Percentiles rank a stretch among this genome's conserved stretches.
Evolutionary conservation across 2,888 invertebrate genomes (phyloP).

Genomic region (Crioceris asparagi): DNA sequence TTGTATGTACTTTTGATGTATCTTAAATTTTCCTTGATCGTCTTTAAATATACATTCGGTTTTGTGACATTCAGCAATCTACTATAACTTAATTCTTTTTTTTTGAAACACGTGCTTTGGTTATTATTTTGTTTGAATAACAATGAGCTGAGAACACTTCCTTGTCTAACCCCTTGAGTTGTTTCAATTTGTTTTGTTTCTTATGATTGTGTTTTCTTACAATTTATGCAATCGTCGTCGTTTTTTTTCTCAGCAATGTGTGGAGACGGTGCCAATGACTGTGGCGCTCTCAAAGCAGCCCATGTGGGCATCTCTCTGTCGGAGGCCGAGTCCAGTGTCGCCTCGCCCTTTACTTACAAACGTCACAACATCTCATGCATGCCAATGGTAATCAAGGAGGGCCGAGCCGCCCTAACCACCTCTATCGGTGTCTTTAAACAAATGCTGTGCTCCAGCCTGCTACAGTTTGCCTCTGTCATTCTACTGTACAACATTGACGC

Average conservation of each 20-base stretch:
- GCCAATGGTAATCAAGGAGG: conserved; percentile 69
- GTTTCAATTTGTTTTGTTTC: too few relatives aligned
- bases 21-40: too few relatives aligned
- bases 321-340: conserved; percentile 86
- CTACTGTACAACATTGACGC: conserved; percentile 65
- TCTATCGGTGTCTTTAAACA: conserved; percentile 98
- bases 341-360: conserved; percentile 86
- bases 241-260: conserved; percentile 64
- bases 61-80: too few relatives aligned
- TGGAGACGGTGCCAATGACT: conserved; percentile 96
- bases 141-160: too few relatives aligned
- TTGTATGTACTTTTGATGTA: too few relatives aligned
- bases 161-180: too few relatives aligned
- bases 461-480: conserved; percentile 83
- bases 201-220: too few relatives aligned
- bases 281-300: conserved; percentile 85
- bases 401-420: conserved; percentile 86
- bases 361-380: conserved; percentile 78
- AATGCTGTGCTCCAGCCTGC: conserved; percentile 91
- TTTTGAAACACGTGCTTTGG: too few relatives aligned
- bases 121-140: too few relatives aligned
- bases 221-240: too few relatives aligned
- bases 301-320: conserved; percentile 87
- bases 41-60: too few relatives aligned
- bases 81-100: too few relatives aligned